Percentiles rank a stretch among this genome's conserved stretches.
Conservation (phyloP, 2,797 vertebrate genomes). For the Gambusia yucatana region DNA sequence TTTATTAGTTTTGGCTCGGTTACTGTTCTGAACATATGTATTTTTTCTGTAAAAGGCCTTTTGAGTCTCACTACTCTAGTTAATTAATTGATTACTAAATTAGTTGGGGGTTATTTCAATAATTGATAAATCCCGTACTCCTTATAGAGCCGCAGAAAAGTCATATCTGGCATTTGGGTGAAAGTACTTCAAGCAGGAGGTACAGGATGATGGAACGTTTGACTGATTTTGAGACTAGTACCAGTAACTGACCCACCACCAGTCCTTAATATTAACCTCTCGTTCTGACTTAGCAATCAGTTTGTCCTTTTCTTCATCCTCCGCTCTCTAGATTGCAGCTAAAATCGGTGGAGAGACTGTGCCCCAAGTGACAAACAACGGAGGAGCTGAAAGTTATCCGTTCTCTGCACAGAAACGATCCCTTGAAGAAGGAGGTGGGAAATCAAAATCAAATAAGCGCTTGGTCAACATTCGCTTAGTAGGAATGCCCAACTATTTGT, state of each 20-base stretch:
- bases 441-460: background rate
- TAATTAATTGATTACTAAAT: too few species aligned
- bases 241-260: background rate
- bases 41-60: too few species aligned
- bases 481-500: background rate
- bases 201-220: background rate
- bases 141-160: too few species aligned
- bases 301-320: background rate
- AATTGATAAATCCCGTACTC: too few species aligned
- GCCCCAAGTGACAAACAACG: constrained; percentile 85
- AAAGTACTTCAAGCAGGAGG: background rate
- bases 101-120: too few species aligned
- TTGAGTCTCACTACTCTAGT: too few species aligned
- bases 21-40: too few species aligned
- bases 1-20: too few species aligned
- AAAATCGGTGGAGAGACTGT: constrained; percentile 83
- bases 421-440: constrained; percentile 82
- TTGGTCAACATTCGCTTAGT: constrained; percentile 4
- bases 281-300: background rate
- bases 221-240: background rate
- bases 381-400: constrained; percentile 83
- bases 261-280: background rate
- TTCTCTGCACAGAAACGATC: constrained; percentile 90
- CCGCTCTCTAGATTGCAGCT: constrained; percentile 79
- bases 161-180: background rate